Evolutionary conservation across 2,113 vertebrate species (phyloP), one percentile per base, ranked within the genome.

Genomic region (Colinus virginianus): DNA sequence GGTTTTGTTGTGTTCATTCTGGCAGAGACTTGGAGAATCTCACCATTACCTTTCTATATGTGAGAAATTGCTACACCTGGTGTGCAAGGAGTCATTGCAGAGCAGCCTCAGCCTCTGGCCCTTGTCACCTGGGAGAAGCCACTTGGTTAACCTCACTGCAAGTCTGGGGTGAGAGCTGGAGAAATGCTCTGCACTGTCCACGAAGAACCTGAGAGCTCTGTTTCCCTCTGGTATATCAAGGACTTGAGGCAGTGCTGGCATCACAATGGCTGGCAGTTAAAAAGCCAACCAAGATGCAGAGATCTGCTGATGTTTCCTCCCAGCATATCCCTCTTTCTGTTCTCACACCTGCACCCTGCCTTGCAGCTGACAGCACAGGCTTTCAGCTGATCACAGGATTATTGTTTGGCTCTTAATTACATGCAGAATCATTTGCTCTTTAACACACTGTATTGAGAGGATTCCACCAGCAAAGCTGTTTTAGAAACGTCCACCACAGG

Each of bases 371-470:
- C 87, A 9, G 15, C 56, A 62, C 82, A 90, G 83, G 78, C 66
- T 80, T 84, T 69, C 78, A 83, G 43, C 61, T 91, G 76, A 76
- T 83, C 3, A 0, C 56, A 83, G 48, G 68, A 67, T 82, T 64
- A 55, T 69, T 88, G 12, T 82, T 95, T 71, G 19, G 43, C 64
- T 56, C 72, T 66, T 69, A 91, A 94, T 93, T 90, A 93, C 22
- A 85, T 95, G 91, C 77, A 87, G 93, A 93, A 90, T 75, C 51
- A 56, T 86, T 86, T 75, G n/a, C 72, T 64, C 42, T 86, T 90
- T 88, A 83, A 58, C 79, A 87, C 38, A 13, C 58, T 69, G 8
- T 75, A 90, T 85, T 71, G 26, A 86, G 71, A 85, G 43, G 38
- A 49, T 51, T 70, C 78, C 51, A 80, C 56, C 81, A 89, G 59